Percentiles rank a stretch among this genome's conserved stretches.
phyloP scores from a whole-genome alignment of 2,888 invertebrate species.

The Tholera decimalis region DNA sequence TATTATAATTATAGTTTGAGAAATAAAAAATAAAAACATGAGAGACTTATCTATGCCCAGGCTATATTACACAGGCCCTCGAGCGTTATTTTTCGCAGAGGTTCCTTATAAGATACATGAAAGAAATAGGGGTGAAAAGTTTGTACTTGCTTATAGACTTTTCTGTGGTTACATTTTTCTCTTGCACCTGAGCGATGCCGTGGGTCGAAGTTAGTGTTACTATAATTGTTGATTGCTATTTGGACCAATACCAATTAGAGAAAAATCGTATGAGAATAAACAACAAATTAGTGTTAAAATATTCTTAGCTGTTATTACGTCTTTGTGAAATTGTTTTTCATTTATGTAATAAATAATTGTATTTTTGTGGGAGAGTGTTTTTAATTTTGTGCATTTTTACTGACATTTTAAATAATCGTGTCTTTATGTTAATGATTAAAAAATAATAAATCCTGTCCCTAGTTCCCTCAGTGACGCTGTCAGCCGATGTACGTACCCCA shows the following conservation, averaged over 20 bases:
- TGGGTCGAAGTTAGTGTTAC: not conserved
- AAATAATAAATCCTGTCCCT: too few relatives aligned
- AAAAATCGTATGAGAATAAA: not conserved
- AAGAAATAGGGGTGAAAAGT: not conserved
- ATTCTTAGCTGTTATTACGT: not conserved
- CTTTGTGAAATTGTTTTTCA: not conserved
- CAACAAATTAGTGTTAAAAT: not conserved
- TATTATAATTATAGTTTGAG: too few relatives aligned
- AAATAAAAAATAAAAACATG: too few relatives aligned
- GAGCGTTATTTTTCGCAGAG: too few relatives aligned
- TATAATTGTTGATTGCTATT: not conserved
- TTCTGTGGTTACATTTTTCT: not conserved
- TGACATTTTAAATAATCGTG: not conserved
- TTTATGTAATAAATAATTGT: conserved; percentile 8
- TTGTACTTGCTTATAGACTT: not conserved
- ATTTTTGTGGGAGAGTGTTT: not conserved
- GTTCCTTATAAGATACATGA: too few relatives aligned
- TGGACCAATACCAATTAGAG: not conserved
- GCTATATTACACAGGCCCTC: too few relatives aligned
- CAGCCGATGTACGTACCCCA: too few relatives aligned
- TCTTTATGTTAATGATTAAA: not conserved
- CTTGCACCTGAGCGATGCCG: not conserved
- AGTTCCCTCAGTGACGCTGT: too few relatives aligned
- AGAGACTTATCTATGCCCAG: too few relatives aligned
- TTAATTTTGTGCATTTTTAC: not conserved